These are phyloP conservation scores for Diacarnus erythraeanus DNA, from an alignment of 37 sponge, comb jelly and placozoan genomes.

Conservation along the genomic window DNA sequence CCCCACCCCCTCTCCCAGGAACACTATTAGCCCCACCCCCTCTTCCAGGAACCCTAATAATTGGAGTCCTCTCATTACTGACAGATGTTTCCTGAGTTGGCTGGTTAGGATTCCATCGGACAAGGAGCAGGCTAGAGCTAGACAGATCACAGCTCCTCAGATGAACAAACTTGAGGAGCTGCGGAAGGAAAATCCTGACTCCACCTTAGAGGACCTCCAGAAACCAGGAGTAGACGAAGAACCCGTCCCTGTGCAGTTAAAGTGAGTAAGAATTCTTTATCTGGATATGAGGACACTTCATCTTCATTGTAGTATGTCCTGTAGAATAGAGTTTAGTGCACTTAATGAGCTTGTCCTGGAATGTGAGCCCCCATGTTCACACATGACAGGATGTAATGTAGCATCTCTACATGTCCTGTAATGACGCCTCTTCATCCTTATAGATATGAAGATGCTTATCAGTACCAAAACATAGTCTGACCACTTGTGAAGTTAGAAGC, in stretches of 20 bases:
- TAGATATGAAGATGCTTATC: constrained; percentile 98
- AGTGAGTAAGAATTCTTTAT: constrained; percentile 32
- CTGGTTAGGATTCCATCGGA: constrained; percentile 92
- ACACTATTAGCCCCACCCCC: too few relatives aligned
- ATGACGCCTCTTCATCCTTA: not conserved
- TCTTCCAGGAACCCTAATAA: constrained; percentile 72
- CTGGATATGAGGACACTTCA: too few relatives aligned
- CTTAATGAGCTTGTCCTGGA: too few relatives aligned
- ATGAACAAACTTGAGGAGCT: constrained; percentile 97
- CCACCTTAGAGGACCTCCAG: constrained; percentile 86
- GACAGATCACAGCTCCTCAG: constrained; percentile 91
- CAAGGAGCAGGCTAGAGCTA: constrained; percentile 88
- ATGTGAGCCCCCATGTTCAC: too few relatives aligned
- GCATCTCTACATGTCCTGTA: too few relatives aligned
- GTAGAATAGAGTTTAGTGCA: too few relatives aligned
- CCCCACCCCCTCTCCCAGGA: too few relatives aligned
- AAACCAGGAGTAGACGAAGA: constrained; percentile 97
- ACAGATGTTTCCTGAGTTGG: constrained; percentile 86
- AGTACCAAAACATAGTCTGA: constrained; percentile 95
- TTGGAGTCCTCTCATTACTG: constrained; percentile 93
- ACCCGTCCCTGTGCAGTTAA: constrained; percentile 70
- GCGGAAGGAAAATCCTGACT: constrained; percentile 86
- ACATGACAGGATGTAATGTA: too few relatives aligned
- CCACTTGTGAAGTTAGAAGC: constrained; percentile 98
- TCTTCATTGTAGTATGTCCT: too few relatives aligned